Evolutionary conservation across 2,888 invertebrate species (phyloP).

Genomic region (Dicycla oo): DNA sequence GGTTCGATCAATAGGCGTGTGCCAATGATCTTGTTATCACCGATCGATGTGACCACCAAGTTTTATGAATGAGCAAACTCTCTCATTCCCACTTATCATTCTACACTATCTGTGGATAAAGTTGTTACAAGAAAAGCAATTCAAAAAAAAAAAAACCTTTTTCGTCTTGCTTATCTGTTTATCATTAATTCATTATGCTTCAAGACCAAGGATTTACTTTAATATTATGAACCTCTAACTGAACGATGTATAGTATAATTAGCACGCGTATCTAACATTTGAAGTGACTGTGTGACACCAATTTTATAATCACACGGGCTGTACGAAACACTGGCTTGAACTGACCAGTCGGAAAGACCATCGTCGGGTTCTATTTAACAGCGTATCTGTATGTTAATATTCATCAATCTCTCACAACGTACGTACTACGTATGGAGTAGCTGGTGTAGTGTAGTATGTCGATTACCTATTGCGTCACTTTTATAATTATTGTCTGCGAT

Average conservation of each 20-base stretch:
- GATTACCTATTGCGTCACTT: conserved; percentile 70
- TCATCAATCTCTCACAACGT: conserved; percentile 58
- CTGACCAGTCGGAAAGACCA: conserved; percentile 35
- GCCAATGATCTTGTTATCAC: conserved; percentile 63
- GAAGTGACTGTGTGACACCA: background rate
- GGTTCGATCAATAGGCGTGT: conserved; percentile 55
- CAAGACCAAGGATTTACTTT: background rate
- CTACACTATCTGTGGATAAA: conserved; percentile 2
- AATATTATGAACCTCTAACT: background rate
- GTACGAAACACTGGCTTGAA: conserved; percentile 1
- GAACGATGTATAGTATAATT: background rate
- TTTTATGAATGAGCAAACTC: conserved; percentile 50
- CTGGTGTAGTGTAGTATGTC: conserved; percentile 66
- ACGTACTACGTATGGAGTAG: conserved; percentile 37
- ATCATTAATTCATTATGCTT: too few species aligned
- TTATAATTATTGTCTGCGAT: conserved; percentile 70
- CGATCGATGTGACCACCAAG: conserved; percentile 45
- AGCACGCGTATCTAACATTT: background rate
- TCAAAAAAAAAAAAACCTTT: background rate
- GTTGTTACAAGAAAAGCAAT: background rate
- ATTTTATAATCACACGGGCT: background rate
- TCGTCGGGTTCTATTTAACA: conserved; percentile 31
- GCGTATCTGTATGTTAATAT: conserved; percentile 58
- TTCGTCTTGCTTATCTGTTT: background rate
- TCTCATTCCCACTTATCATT: background rate